phyloP scores from a whole-genome alignment of 1,140 invertebrate genomes.

The Drosophila punjabiensis region DNA sequence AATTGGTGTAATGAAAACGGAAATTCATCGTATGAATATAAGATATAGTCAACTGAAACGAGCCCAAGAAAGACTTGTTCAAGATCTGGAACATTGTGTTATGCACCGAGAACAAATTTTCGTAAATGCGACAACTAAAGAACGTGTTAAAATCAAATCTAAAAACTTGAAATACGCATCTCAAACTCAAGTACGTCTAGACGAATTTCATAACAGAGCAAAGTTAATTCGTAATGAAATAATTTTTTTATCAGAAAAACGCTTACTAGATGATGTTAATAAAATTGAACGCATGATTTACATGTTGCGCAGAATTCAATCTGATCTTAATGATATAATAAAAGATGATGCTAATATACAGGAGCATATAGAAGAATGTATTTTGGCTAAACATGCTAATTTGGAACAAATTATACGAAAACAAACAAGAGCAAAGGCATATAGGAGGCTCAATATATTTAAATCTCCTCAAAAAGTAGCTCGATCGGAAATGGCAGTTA shows the following conservation, averaged over 20 bases:
- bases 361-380: constrained; percentile 74
- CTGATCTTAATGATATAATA: constrained; percentile 86
- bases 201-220: constrained; percentile 87
- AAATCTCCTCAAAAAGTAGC: constrained; percentile 65
- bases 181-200: constrained; percentile 84
- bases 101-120: constrained; percentile 89
- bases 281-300: constrained; percentile 73
- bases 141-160: constrained; percentile 85
- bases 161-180: constrained; percentile 68
- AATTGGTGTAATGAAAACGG: constrained; percentile 90
- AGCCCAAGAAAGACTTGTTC: constrained; percentile 90
- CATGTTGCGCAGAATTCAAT: constrained; percentile 58
- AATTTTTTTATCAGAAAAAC: constrained; percentile 54
- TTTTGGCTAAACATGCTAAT: constrained; percentile 86
- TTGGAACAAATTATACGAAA: constrained; percentile 88
- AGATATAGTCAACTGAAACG: constrained; percentile 89
- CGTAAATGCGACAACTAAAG: constrained; percentile 87
- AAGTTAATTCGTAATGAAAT: constrained; percentile 86
- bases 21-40: constrained; percentile 94
- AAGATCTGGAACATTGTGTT: constrained; percentile 91
- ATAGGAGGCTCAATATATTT: constrained; percentile 86
- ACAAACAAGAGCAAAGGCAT: constrained; percentile 87
- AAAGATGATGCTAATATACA: constrained; percentile 85
- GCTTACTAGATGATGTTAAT: constrained; percentile 53
- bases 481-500: constrained; percentile 85